phyloP scores from a whole-genome alignment of 2,113 vertebrate species.

The Ibidorhyncha struthersii region DNA sequence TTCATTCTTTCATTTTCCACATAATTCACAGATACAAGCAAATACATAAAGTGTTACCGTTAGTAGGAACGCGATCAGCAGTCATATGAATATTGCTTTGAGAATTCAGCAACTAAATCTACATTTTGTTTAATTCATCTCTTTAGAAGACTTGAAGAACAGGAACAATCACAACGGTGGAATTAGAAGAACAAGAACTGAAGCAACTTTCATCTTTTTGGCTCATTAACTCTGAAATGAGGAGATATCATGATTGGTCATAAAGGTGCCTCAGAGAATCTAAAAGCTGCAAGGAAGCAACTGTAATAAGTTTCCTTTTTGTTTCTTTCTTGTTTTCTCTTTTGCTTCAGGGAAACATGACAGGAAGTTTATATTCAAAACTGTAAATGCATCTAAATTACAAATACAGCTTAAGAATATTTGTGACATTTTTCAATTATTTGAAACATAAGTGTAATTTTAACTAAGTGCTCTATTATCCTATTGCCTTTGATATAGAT shows the following conservation, averaged over 20 bases:
- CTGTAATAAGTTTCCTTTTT: constrained; percentile 20
- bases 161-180: background rate
- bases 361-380: background rate
- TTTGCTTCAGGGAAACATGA: background rate
- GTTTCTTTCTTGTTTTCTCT: background rate
- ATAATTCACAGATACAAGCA: background rate
- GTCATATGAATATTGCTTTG: background rate
- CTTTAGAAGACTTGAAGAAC: constrained; percentile 38
- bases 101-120: background rate
- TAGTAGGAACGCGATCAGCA: background rate
- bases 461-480: background rate
- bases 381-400: background rate
- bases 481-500: background rate
- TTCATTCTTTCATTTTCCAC: background rate
- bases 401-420: background rate
- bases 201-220: constrained; percentile 61
- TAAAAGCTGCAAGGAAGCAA: constrained; percentile 24
- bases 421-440: background rate
- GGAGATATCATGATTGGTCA: constrained; percentile 34
- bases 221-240: constrained; percentile 70
- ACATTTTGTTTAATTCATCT: constrained; percentile 32
- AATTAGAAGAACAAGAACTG: constrained; percentile 40
- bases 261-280: constrained; percentile 30
- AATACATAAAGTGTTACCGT: background rate
- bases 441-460: background rate